Evolutionary conservation across 1,140 invertebrate genomes (phyloP), one percentile per base, ranked within the genome.

Genomic region (Cotesia chilonis): DNA sequence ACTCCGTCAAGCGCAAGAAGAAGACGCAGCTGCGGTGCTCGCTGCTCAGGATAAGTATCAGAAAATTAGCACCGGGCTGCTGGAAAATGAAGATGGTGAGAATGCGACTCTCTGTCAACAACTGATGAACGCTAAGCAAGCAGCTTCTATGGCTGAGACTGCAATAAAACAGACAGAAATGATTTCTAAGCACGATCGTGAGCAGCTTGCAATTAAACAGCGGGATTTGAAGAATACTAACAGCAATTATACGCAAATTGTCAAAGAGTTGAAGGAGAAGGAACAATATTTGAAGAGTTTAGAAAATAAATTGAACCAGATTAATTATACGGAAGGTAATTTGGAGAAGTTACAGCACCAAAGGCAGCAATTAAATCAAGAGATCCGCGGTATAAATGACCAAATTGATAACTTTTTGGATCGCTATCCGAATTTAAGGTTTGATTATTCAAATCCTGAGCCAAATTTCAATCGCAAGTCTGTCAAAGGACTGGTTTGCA

Each of bases 41-140:
- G 88, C 89, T 52, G 95, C 95, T 0, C 92, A 97, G 84, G 91
- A 92, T 64, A 90, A 90, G 66, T 94, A 93, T 75, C 92, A 98
- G 79, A 95, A 95, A 68, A 91, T 97, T 5, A 94, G 91, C 81
- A 89, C 93, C 28, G 96, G 96, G 28, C 85, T 94, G 60, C 91
- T 96, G 38, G 90, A 92, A 35, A 93, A 91, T 70, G 92, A 93
- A n/a, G 91, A 92, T 77, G 95, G 96, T 12, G 89, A 93, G 82
- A 92, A 92, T 70, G 91, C 93, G n/a, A 96, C 96, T 4, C 87
- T 98, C 17, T 93, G 95, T 82, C 94, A 97, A 75, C 95, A 98
- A 81, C 87, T 98, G 1, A 96, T 96, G 78, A 90, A 88, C 82
- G 93, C 94, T 0, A 94, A 94, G 78, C 90, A 92, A 78, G 90